Evolutionary conservation across 2,797 vertebrate species (phyloP), one percentile per base, ranked within the genome.

Genomic region (Allobates femoralis): DNA sequence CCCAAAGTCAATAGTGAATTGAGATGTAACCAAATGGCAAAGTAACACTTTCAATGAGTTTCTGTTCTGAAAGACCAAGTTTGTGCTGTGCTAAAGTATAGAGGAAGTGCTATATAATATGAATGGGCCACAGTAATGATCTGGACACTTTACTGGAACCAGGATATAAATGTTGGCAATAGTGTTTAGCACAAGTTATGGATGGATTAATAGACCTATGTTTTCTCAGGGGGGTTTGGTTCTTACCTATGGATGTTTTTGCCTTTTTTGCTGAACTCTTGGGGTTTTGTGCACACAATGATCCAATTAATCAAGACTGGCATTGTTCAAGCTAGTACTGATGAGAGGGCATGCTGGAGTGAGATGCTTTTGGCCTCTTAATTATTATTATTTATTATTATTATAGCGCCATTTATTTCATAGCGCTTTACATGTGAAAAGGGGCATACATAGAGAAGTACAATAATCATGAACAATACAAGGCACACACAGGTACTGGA

Each of bases 1-100:
- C 62, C 85, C 55, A 80, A 80, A 85, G 84, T 85, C 55, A 85
- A 79, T 60, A 83, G 34, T 46, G n/a, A 74, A 51, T 37, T 73
- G 55, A 82, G 69, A 60, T 26, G 37, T 83, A 74, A 71, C 32
- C 37, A 58, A 60, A 74, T 58, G 79, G 64, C 23, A 60, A 28
- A 80, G 60, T 80, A 81, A 51, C 37, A 23, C 60, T 51, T 67
- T 81, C 37, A 81, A 81, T 81, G 79, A 50, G 60, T 67, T 81
- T 66, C 79, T 81, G 79, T 81, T 81, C 60, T 41, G 58, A 60
- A 60, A 80, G 75, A 56, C 10, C 28, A 14, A 55, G 30, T 34
- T 23, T 77, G 75, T 56, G 30, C 50, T 55, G 55, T 32, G 51
- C 50, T 55, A 32, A 19, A 77, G 26, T 32, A 55, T 28, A 53